Conservation (phyloP, 2,113 vertebrate species). For the Fregetta grallaria region DNA sequence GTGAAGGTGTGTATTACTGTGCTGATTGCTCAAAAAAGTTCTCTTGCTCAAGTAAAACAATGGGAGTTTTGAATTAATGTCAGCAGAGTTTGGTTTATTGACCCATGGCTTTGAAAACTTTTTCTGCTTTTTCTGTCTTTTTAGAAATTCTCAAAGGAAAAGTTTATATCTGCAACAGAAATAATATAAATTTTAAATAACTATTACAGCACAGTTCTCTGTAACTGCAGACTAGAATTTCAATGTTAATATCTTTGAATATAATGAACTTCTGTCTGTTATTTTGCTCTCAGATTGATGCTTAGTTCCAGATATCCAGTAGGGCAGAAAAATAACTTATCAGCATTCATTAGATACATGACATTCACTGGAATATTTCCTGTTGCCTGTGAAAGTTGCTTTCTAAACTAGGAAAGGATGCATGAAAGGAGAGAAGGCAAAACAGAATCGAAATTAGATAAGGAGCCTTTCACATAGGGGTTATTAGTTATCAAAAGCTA, state of each 20-base stretch:
- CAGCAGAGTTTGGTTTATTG: background rate
- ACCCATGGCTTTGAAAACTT: slow-evolving; percentile 8
- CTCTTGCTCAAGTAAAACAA: background rate
- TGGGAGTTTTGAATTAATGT: background rate
- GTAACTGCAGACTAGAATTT: slow-evolving; percentile 10
- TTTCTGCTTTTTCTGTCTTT: background rate
- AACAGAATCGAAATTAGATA: slow-evolving; percentile 34
- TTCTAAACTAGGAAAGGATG: slow-evolving; percentile 15
- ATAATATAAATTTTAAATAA: slow-evolving; percentile 46
- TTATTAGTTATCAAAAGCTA: slow-evolving; percentile 52
- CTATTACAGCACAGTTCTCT: background rate
- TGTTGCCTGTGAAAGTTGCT: slow-evolving; percentile 20
- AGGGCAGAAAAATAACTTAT: slow-evolving; percentile 62
- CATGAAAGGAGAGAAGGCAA: slow-evolving; percentile 32
- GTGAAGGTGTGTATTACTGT: background rate
- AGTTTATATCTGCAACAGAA: slow-evolving; percentile 18
- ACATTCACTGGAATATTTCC: slow-evolving; percentile 48
- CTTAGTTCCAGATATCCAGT: slow-evolving; percentile 51
- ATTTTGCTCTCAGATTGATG: slow-evolving; percentile 35
- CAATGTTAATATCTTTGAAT: slow-evolving; percentile 38
- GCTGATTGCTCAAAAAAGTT: background rate
- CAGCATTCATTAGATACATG: slow-evolving; percentile 54
- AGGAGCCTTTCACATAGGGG: slow-evolving; percentile 1
- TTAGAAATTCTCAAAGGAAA: slow-evolving; percentile 3
- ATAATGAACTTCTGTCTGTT: slow-evolving; percentile 40